Percentiles rank a stretch among this genome's conserved stretches.
These are phyloP conservation scores for Paratilapia polleni DNA, from an alignment of 2,113 vertebrate species.

Conservation along the genomic window DNA sequence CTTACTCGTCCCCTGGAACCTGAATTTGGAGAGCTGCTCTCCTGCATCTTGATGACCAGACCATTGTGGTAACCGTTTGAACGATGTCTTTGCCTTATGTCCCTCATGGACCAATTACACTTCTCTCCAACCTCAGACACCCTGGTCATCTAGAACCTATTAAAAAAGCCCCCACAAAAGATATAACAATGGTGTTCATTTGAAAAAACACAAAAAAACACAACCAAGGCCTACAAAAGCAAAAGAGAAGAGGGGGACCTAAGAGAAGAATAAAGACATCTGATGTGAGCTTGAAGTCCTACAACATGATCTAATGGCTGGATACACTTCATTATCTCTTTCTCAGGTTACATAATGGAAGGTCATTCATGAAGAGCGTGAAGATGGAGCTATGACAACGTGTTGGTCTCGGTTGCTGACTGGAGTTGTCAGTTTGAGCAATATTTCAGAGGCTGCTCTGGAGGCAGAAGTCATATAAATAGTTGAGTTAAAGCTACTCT, in stretches of 20 bases:
- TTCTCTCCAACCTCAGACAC: slow-evolving; percentile 11
- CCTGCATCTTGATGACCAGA: slow-evolving; percentile 51
- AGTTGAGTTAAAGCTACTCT: background rate
- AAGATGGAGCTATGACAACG: background rate
- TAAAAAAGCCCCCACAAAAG: slow-evolving; percentile 2
- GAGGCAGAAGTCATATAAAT: background rate
- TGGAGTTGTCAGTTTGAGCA: background rate
- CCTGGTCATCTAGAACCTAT: slow-evolving; percentile 33
- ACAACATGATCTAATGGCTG: background rate
- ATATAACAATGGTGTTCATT: slow-evolving; percentile 6
- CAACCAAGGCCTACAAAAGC: background rate
- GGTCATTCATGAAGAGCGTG: slow-evolving; percentile 1
- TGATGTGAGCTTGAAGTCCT: background rate
- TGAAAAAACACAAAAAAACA: slow-evolving; percentile 18
- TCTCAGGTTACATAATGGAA: slow-evolving; percentile 12
- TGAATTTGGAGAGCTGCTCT: slow-evolving; percentile 41
- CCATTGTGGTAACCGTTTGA: slow-evolving; percentile 42
- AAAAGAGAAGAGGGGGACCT: background rate
- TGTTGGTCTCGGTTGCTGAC: background rate
- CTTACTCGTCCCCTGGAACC: slow-evolving; percentile 43
- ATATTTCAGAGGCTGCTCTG: background rate
- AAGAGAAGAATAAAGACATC: background rate
- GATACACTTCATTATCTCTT: background rate
- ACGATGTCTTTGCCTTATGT: slow-evolving; percentile 39
- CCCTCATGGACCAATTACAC: slow-evolving; percentile 69